Conservation (phyloP, 2,113 vertebrate genomes). For the Accipiter virgatus region DNA sequence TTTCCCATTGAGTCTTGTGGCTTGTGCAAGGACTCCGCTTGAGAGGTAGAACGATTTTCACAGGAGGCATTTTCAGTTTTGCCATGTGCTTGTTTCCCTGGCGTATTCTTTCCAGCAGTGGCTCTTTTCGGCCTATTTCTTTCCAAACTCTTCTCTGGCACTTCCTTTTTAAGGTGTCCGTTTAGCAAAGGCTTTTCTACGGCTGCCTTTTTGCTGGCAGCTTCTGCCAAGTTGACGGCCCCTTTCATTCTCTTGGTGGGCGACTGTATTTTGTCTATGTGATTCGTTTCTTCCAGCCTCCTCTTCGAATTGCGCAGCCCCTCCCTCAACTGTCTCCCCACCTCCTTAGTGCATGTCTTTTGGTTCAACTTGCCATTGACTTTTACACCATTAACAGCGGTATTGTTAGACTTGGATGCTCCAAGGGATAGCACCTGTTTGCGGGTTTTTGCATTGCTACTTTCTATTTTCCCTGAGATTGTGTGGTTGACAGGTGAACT, state of each 20-base stretch:
- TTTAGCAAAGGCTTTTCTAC: slow-evolving; percentile 78
- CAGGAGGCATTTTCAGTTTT: slow-evolving; percentile 83
- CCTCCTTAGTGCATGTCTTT: slow-evolving; percentile 87
- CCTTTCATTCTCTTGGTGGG: slow-evolving; percentile 82
- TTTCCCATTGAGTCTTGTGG: slow-evolving; percentile 81
- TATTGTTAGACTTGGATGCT: slow-evolving; percentile 78
- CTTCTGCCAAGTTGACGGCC: slow-evolving; percentile 73
- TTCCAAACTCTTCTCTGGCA: slow-evolving; percentile 77
- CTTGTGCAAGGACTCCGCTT: slow-evolving; percentile 87
- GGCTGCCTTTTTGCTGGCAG: slow-evolving; percentile 82
- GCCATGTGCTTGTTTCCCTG: slow-evolving; percentile 90
- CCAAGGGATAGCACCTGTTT: slow-evolving; percentile 99
- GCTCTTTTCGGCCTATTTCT: slow-evolving; percentile 87
- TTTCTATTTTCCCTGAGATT: slow-evolving; percentile 99
- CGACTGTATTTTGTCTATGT: slow-evolving; percentile 74
- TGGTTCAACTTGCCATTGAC: slow-evolving; percentile 92
- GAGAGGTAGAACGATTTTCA: slow-evolving; percentile 94
- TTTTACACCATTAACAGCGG: slow-evolving; percentile 78
- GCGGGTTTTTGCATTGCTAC: slow-evolving; percentile 99
- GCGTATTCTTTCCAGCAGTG: slow-evolving; percentile 87
- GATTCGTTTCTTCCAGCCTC: slow-evolving; percentile 86
- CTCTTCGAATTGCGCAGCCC: slow-evolving; percentile 96
- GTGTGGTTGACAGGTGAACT: slow-evolving; percentile 88
- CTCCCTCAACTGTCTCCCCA: slow-evolving; percentile 85
- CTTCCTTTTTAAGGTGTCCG: slow-evolving; percentile 82